Evolutionary conservation across 2,113 vertebrate species (phyloP).

Genomic region (Odocoileus hemionus): DNA sequence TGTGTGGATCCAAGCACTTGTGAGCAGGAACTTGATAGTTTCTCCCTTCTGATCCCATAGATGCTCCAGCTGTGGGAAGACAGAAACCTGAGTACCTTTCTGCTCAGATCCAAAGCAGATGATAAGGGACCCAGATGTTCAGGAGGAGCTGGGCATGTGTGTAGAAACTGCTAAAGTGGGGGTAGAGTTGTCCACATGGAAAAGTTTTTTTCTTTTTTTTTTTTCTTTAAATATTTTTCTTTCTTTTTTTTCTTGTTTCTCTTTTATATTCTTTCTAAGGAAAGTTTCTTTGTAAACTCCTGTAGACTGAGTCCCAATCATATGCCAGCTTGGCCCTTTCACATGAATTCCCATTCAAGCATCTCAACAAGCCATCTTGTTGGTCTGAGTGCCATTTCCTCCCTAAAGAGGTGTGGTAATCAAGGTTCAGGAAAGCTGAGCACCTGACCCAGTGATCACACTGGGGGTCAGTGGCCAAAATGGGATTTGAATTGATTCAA

Average conservation of each 20-base stretch:
- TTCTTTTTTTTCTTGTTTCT: background rate
- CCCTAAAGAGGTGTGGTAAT: background rate
- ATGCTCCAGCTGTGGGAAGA: background rate
- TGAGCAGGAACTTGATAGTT: background rate
- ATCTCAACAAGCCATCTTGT: background rate
- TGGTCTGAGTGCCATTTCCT: background rate
- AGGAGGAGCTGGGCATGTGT: background rate
- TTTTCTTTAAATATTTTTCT: background rate
- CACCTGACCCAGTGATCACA: background rate
- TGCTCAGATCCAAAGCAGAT: background rate
- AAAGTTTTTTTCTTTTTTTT: background rate
- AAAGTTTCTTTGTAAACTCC: background rate
- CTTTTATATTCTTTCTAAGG: background rate
- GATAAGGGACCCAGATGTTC: background rate
- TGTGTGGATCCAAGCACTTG: background rate
- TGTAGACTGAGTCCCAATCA: background rate
- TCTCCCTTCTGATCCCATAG: background rate
- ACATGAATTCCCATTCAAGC: background rate
- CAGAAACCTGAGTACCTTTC: background rate
- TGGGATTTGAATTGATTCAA: background rate
- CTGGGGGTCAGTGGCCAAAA: background rate
- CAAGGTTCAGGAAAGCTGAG: background rate
- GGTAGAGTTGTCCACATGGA: background rate
- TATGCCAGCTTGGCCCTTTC: background rate
- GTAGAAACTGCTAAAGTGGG: background rate